Conservation (phyloP, 2,113 vertebrate genomes). For the Pluvialis apricaria region DNA sequence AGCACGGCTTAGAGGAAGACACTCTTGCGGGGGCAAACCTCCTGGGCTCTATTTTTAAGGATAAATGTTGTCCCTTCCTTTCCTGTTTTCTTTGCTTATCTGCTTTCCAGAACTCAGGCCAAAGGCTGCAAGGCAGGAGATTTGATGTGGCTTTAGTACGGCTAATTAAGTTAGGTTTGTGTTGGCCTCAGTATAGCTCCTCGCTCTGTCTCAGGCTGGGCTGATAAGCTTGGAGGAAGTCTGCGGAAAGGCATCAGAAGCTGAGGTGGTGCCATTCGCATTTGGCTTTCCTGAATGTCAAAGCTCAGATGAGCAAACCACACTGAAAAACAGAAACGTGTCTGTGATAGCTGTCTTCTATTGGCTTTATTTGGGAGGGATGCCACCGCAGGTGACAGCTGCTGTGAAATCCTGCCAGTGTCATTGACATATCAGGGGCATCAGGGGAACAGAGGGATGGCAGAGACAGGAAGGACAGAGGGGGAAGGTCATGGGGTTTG, state of each 20-base stretch:
- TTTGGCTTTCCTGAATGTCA: background rate
- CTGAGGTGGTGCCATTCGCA: background rate
- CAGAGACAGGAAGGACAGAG: background rate
- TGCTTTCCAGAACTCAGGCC: background rate
- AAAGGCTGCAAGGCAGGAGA: background rate
- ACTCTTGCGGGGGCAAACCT: background rate
- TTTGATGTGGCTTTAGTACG: background rate
- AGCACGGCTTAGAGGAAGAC: background rate
- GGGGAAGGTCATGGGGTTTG: background rate
- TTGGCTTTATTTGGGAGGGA: background rate
- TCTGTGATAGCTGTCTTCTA: background rate
- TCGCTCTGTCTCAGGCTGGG: background rate
- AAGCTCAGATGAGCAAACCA: background rate
- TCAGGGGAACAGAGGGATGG: background rate
- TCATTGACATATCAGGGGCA: background rate
- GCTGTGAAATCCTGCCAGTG: background rate
- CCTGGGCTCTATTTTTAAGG: background rate
- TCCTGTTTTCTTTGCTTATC: background rate
- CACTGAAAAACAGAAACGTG: background rate
- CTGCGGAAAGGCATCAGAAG: background rate
- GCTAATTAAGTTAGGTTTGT: background rate
- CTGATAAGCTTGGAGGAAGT: background rate
- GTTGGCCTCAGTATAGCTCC: background rate
- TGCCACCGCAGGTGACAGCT: background rate
- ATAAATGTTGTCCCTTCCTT: background rate